These are phyloP conservation scores for Perognathus longimembris DNA, from an alignment of 2,113 vertebrate genomes.

Conservation along the genomic window DNA sequence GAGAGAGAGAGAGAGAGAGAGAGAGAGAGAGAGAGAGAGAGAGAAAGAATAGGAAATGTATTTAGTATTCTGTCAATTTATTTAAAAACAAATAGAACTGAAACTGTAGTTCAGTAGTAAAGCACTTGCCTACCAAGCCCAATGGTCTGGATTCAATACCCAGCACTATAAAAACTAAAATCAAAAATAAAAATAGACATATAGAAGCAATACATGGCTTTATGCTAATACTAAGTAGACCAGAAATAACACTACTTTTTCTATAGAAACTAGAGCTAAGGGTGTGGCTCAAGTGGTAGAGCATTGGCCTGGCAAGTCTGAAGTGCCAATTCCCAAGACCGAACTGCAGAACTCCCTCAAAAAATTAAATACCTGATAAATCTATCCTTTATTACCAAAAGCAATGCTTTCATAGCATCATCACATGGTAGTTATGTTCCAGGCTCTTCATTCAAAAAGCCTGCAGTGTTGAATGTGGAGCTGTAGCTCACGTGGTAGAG, in stretches of 20 bases:
- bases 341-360: too few species aligned
- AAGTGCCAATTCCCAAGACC: too few species aligned
- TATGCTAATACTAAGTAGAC: background rate
- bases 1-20: too few species aligned
- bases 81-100: background rate
- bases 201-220: background rate
- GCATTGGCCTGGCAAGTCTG: too few species aligned
- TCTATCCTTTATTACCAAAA: slow-evolving; percentile 1
- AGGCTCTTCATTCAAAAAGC: slow-evolving; percentile 8
- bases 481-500: background rate
- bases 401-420: background rate
- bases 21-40: too few species aligned
- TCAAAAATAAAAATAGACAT: background rate
- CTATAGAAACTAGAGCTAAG: slow-evolving; percentile 42
- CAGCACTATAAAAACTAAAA: background rate
- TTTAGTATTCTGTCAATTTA: background rate
- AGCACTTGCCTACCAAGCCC: background rate
- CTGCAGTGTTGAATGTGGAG: too few species aligned
- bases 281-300: background rate
- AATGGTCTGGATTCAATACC: background rate
- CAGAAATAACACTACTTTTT: slow-evolving; percentile 8
- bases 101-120: background rate
- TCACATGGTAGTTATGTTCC: background rate
- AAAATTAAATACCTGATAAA: slow-evolving; percentile 8
- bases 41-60: background rate